phyloP scores from a whole-genome alignment of 2,113 vertebrate species.

The Bujurquina vittata region DNA sequence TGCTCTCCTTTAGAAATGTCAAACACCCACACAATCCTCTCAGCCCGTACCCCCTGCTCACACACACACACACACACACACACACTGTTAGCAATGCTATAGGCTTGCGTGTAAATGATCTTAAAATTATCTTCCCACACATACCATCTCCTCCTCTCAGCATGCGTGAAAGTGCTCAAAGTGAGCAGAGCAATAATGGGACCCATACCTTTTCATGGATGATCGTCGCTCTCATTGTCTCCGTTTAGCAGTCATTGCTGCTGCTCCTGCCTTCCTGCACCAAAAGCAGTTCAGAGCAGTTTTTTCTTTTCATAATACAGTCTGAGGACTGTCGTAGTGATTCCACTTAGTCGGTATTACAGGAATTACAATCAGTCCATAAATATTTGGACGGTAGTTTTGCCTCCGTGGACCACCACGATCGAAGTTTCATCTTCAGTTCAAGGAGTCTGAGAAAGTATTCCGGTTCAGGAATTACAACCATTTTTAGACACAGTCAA shows the following conservation, averaged over 20 bases:
- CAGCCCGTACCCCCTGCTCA: not conserved
- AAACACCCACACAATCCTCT: slow-evolving; percentile 56
- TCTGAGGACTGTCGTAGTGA: not conserved
- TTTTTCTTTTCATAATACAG: slow-evolving; percentile 3
- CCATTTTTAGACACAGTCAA: not conserved
- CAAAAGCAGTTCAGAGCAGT: slow-evolving; percentile 12
- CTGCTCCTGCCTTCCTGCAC: slow-evolving; percentile 24
- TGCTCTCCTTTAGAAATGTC: slow-evolving; percentile 57
- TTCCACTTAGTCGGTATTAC: too few species aligned
- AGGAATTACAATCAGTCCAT: not conserved
- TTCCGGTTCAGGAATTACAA: not conserved
- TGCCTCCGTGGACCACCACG: not conserved
- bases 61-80: slow-evolving; percentile 6
- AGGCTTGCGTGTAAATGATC: slow-evolving; percentile 38
- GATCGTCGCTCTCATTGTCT: slow-evolving; percentile 27
- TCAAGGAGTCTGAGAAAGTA: not conserved
- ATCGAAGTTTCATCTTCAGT: not conserved
- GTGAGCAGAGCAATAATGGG: slow-evolving; percentile 21
- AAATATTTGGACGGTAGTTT: not conserved
- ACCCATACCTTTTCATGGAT: slow-evolving; percentile 43
- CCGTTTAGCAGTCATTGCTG: slow-evolving; percentile 36
- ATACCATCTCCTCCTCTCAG: slow-evolving; percentile 27
- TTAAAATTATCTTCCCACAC: slow-evolving; percentile 61
- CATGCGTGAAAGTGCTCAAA: slow-evolving; percentile 32
- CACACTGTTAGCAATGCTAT: slow-evolving; percentile 15